Percentiles rank a stretch among this genome's conserved stretches.
Evolutionary conservation across 2,113 vertebrate genomes (phyloP).

Genomic region (Potamarius usumacintae): DNA sequence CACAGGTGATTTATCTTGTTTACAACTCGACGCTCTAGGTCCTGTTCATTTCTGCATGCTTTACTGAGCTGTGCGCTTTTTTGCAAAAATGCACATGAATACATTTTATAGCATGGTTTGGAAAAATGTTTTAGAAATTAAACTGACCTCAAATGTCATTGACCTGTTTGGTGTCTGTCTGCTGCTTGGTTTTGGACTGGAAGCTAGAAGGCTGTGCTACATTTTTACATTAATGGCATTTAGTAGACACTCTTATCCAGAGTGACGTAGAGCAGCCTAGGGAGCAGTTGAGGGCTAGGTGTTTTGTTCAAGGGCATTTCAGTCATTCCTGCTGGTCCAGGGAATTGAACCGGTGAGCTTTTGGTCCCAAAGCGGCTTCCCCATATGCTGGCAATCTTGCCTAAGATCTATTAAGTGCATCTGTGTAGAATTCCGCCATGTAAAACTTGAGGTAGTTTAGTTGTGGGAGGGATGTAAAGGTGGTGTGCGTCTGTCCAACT

Average conservation of each 20-base stretch:
- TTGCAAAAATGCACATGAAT: not conserved
- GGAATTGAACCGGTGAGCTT: too few relatives aligned
- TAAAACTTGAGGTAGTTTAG: not conserved
- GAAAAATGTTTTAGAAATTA: not conserved
- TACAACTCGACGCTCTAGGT: not conserved
- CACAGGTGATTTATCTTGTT: not conserved
- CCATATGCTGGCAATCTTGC: too few relatives aligned
- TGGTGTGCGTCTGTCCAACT: too few relatives aligned
- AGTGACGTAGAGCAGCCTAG: too few relatives aligned
- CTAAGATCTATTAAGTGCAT: not conserved
- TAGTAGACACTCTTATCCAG: too few relatives aligned
- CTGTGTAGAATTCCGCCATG: not conserved
- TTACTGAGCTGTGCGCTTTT: not conserved
- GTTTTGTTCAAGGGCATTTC: too few relatives aligned
- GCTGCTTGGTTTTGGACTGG: not conserved
- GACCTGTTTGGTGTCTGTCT: not conserved
- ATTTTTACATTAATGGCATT: too few relatives aligned
- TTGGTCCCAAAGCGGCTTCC: too few relatives aligned
- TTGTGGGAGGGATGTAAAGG: not conserved
- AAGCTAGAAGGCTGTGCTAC: not conserved
- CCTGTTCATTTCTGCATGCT: not conserved
- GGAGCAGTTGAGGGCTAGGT: too few relatives aligned
- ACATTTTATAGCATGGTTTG: not conserved
- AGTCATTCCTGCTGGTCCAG: too few relatives aligned
- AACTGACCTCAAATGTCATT: not conserved